Evolutionary conservation across 2,113 vertebrate genomes (phyloP).

Genomic region (Ploceus nigricollis): DNA sequence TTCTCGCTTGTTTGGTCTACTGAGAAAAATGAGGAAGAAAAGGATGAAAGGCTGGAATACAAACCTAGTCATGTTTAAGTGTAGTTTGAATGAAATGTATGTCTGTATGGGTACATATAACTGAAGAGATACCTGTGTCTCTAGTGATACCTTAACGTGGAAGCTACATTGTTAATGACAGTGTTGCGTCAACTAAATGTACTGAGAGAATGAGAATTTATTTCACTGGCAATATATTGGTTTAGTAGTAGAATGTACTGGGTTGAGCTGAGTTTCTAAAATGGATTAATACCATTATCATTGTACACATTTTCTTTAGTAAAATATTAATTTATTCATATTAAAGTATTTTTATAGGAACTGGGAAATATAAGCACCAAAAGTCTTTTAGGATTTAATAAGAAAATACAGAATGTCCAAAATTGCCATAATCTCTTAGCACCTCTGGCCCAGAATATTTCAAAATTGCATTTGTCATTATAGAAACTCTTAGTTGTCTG

Average conservation of each 20-base stretch:
- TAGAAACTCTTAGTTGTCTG: not conserved
- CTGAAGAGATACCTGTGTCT: not conserved
- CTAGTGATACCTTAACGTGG: accelerated
- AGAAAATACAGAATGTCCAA: not conserved
- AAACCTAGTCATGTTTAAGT: not conserved
- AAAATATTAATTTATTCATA: not conserved
- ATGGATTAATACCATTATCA: not conserved
- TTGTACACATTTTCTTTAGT: not conserved
- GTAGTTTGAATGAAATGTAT: not conserved
- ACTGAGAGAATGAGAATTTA: not conserved
- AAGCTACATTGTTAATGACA: not conserved
- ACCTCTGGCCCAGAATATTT: not conserved
- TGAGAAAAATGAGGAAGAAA: not conserved
- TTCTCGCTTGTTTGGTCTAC: not conserved
- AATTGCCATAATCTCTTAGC: not conserved
- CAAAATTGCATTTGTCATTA: not conserved
- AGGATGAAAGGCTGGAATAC: not conserved
- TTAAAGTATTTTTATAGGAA: not conserved
- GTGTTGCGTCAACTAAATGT: not conserved
- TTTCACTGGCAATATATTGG: not conserved
- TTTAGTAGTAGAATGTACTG: not conserved
- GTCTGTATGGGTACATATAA: not conserved
- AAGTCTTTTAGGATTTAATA: not conserved
- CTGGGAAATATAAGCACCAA: not conserved
- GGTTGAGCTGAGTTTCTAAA: not conserved